Conservation (phyloP, 2,113 vertebrate genomes). For the Pachycephala philippinensis region DNA sequence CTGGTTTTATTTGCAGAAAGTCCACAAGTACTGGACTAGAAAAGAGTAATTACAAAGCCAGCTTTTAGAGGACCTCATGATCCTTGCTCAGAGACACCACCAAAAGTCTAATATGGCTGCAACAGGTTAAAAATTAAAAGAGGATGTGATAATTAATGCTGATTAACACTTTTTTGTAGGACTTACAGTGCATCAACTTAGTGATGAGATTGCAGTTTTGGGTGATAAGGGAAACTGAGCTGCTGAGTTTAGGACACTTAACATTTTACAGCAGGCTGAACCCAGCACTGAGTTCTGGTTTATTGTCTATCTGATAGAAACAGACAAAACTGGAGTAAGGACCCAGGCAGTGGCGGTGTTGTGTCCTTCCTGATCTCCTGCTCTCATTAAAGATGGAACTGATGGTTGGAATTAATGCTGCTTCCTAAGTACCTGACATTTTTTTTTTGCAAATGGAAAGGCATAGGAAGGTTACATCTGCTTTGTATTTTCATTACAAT, state of each 20-base stretch:
- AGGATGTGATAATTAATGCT: neutral
- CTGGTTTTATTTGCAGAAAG: neutral
- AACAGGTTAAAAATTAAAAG: neutral
- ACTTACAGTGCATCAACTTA: neutral
- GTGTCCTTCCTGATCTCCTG: neutral
- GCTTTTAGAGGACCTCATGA: neutral
- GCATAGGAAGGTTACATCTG: neutral
- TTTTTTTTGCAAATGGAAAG: neutral
- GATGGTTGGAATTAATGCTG: neutral
- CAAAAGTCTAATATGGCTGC: neutral
- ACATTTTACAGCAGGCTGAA: neutral
- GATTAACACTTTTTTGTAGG: neutral
- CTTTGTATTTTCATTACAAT: neutral
- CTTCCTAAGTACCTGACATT: neutral
- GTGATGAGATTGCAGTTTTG: neutral
- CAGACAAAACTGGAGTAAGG: neutral
- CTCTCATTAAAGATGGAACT: neutral
- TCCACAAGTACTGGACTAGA: neutral
- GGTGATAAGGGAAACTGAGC: neutral
- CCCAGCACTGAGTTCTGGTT: accelerated
- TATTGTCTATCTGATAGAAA: neutral
- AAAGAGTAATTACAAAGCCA: neutral
- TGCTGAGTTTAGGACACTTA: neutral
- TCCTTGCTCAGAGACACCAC: neutral
- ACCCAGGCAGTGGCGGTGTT: neutral